phyloP scores from a whole-genome alignment of 2,113 vertebrate species.

The Eonycteris spelaea region DNA sequence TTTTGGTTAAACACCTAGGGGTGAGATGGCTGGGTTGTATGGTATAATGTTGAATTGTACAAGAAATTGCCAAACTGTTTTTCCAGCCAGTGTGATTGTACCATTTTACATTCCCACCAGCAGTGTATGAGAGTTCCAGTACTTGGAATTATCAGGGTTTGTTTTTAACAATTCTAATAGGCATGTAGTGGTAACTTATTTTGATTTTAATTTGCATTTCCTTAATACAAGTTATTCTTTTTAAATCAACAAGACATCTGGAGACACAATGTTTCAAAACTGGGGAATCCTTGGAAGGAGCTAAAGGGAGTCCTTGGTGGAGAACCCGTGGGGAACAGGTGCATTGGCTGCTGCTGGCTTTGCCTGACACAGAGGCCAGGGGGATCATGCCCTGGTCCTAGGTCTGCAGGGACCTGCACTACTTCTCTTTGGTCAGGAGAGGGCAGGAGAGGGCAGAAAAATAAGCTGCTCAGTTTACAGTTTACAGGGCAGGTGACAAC shows the following conservation, averaged over 20 bases:
- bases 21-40: not conserved
- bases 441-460: conserved; percentile 63
- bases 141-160: not conserved
- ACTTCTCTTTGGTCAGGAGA: not conserved
- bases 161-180: not conserved
- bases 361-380: not conserved
- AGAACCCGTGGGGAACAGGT: not conserved
- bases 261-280: not conserved
- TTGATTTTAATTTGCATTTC: not conserved
- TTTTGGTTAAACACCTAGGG: not conserved
- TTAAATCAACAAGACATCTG: conserved; percentile 5
- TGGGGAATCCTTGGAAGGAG: not conserved
- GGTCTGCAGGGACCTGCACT: not conserved
- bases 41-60: not conserved
- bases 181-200: not conserved
- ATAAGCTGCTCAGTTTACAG: not conserved
- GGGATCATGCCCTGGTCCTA: not conserved
- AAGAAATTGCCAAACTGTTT: not conserved
- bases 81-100: not conserved
- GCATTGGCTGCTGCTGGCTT: not conserved
- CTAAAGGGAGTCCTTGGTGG: not conserved
- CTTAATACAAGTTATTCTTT: not conserved
- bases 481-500: not conserved
- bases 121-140: not conserved
- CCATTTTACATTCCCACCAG: not conserved